Percentiles rank a stretch among this genome's conserved stretches.
These are phyloP conservation scores for Drosophila serrata DNA, from an alignment of 1,140 invertebrate genomes.

Conservation along the genomic window DNA sequence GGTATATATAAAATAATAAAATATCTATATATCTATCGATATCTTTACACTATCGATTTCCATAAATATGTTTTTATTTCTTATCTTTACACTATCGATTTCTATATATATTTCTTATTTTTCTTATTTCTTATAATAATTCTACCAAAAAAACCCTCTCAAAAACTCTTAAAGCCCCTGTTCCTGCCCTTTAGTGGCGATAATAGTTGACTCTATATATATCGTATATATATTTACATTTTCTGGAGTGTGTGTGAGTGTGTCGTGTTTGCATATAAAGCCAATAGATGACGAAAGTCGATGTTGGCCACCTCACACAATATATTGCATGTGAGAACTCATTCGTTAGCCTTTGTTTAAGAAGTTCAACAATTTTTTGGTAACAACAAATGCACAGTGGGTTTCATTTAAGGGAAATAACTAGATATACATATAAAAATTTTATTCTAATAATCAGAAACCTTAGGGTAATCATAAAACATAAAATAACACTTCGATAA, in stretches of 20 bases:
- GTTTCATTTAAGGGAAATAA: neutral
- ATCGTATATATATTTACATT: conserved; percentile 34
- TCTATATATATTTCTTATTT: no score
- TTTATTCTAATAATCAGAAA: no score
- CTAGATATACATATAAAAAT: no score
- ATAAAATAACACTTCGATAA: no score
- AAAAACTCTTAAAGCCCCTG: neutral
- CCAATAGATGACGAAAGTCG: conserved; percentile 77
- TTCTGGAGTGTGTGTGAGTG: neutral
- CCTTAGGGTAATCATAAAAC: no score
- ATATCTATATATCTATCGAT: no score
- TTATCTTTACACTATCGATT: no score
- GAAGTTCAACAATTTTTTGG: conserved; percentile 63
- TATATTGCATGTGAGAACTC: conserved; percentile 75
- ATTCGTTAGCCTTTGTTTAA: conserved; percentile 68
- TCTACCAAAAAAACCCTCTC: neutral
- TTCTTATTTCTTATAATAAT: no score
- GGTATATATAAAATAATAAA: no score
- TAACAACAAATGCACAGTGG: conserved; percentile 36
- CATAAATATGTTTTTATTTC: no score
- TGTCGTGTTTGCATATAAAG: conserved; percentile 52
- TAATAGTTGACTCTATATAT: conserved; percentile 27
- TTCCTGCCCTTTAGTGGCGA: neutral
- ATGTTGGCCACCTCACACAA: conserved; percentile 21
- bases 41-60: no score